Percentiles rank a stretch among this genome's conserved stretches.
These are phyloP conservation scores for Hydrotaea cyrtoneurina DNA, from an alignment of 2,888 invertebrate species.

Conservation along the genomic window DNA sequence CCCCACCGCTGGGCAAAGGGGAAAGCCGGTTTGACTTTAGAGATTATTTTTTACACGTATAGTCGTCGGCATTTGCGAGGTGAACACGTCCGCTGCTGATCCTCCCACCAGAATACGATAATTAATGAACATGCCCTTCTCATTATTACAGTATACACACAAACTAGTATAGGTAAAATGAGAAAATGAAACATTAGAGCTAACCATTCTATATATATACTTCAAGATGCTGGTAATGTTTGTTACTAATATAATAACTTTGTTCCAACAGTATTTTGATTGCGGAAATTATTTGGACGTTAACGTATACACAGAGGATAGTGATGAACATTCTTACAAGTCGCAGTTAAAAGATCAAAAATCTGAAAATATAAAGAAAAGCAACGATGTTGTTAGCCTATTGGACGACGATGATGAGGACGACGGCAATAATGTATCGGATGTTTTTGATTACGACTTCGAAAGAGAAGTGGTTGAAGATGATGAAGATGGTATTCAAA, in stretches of 20 bases:
- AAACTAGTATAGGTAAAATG: no score
- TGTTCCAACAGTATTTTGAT: conserved; percentile 70
- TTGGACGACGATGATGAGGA: conserved; percentile 47
- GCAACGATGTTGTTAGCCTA: conserved; percentile 35
- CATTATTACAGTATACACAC: no score
- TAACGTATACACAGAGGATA: conserved; percentile 71
- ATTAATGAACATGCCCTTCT: no score
- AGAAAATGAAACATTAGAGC: no score
- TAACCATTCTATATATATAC: no score
- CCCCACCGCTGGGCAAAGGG: no score
- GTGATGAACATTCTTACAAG: conserved; percentile 67
- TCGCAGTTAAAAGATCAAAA: neutral
- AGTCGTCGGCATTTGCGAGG: no score
- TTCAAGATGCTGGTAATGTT: neutral
- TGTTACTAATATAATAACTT: conserved; percentile 6
- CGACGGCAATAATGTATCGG: conserved; percentile 10
- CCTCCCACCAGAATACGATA: no score
- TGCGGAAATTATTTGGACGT: conserved; percentile 72
- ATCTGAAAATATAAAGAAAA: conserved; percentile 12
- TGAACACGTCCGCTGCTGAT: no score
- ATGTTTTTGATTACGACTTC: conserved; percentile 19
- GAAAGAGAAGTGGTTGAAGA: conserved; percentile 38
- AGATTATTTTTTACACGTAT: no score
- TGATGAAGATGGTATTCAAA: conserved; percentile 50
- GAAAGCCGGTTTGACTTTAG: no score